phyloP scores from a whole-genome alignment of 2,888 invertebrate species.

The Megaustenia siamemsis region DNA sequence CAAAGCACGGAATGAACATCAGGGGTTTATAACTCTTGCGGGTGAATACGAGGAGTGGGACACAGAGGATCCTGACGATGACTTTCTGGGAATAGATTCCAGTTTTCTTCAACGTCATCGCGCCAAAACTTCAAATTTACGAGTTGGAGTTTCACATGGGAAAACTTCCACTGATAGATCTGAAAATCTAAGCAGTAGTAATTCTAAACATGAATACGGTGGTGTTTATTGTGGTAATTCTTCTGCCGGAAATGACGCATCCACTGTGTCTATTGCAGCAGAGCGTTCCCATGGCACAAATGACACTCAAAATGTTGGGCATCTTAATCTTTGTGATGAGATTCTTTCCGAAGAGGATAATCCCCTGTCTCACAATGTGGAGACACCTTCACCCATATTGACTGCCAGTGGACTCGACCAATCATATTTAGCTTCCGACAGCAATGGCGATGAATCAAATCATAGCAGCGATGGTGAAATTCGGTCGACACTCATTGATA shows the following conservation, averaged over 20 bases:
- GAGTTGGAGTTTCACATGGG: neutral
- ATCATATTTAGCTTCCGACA: neutral
- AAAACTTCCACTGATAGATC: neutral
- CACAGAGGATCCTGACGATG: constrained; percentile 4
- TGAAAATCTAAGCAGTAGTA: neutral
- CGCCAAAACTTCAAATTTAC: neutral
- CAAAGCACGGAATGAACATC: neutral
- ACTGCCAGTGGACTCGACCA: neutral
- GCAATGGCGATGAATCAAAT: neutral
- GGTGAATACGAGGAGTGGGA: constrained; percentile 26
- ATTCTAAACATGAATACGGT: neutral
- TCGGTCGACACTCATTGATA: neutral
- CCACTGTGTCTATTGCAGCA: neutral
- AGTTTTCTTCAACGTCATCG: neutral
- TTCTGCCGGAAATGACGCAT: neutral
- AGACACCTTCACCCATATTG: neutral
- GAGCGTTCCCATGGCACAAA: neutral
- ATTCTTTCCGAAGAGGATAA: neutral
- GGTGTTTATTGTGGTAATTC: neutral
- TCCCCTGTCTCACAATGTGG: neutral
- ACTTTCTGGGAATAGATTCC: neutral
- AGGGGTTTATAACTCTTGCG: neutral
- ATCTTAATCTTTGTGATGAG: neutral
- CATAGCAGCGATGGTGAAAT: neutral
- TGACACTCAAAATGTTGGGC: neutral